These are phyloP conservation scores for Timema podura DNA, from an alignment of 2,888 invertebrate genomes.

Conservation along the genomic window DNA sequence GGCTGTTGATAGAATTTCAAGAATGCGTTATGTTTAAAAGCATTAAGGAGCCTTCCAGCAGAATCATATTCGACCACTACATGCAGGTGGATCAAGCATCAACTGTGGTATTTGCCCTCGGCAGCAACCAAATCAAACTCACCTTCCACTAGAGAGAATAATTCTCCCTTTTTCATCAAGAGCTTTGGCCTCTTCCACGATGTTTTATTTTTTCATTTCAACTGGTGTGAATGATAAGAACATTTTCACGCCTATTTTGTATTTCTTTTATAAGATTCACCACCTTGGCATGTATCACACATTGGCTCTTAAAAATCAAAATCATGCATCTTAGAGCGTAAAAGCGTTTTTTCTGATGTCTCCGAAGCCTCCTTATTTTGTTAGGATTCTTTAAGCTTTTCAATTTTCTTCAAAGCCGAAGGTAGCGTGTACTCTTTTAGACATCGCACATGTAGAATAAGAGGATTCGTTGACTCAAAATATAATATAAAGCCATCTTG, in stretches of 20 bases:
- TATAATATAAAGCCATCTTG: background rate
- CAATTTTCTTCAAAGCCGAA: conserved; percentile 7
- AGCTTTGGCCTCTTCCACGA: background rate
- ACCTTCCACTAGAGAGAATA: background rate
- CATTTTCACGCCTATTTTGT: background rate
- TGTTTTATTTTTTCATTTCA: background rate
- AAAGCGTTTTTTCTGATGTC: background rate
- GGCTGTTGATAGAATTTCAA: background rate
- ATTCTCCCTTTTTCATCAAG: background rate
- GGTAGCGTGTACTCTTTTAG: background rate
- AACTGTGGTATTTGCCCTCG: background rate
- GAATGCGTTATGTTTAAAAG: background rate
- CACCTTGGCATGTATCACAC: background rate
- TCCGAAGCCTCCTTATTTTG: background rate
- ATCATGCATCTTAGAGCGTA: background rate
- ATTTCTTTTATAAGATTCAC: background rate
- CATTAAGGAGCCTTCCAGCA: conserved; percentile 1
- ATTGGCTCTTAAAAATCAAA: conserved; percentile 1
- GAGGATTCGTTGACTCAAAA: background rate
- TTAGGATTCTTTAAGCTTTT: background rate
- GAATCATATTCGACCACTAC: background rate
- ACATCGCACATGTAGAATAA: background rate
- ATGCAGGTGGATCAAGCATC: background rate
- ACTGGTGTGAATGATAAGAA: background rate
- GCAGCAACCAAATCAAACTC: conserved; percentile 4